phyloP scores from a whole-genome alignment of 2,113 vertebrate species.

The Cromileptes altivelis region DNA sequence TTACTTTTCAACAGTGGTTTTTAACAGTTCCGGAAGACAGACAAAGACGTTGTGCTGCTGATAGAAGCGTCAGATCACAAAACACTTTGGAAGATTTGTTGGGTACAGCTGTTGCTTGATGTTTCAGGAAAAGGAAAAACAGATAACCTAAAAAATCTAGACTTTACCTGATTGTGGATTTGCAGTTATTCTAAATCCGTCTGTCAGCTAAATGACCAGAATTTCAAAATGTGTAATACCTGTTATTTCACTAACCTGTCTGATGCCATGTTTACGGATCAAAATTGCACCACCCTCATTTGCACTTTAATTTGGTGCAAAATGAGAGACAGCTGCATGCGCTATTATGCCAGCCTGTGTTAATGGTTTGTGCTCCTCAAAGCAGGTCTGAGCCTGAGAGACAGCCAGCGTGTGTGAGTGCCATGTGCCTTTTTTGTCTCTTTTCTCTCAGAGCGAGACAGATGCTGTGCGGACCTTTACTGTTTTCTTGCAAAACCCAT shows the following conservation, averaged over 20 bases:
- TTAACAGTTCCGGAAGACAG: too few relatives aligned
- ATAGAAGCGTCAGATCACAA: too few relatives aligned
- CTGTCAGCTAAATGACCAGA: neutral
- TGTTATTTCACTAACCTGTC: constrained; percentile 11
- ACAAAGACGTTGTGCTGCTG: too few relatives aligned
- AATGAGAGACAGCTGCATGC: constrained; percentile 47
- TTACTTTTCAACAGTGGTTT: too few relatives aligned
- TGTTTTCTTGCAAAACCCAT: constrained; percentile 8
- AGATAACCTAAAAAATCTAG: neutral
- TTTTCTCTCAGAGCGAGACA: constrained; percentile 10
- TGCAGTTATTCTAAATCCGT: neutral
- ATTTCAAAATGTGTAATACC: neutral
- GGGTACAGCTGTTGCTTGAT: neutral
- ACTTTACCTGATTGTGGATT: neutral
- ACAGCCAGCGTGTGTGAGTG: neutral
- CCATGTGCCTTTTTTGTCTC: neutral
- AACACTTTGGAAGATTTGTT: neutral
- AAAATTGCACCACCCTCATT: constrained; percentile 28
- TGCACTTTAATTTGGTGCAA: constrained; percentile 45
- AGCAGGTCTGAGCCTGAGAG: constrained; percentile 5
- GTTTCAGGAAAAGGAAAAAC: neutral
- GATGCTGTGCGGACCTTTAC: constrained; percentile 24
- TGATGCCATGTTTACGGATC: neutral
- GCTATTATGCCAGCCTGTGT: constrained; percentile 19
- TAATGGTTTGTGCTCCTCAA: constrained; percentile 19